These are phyloP conservation scores for Incurvaria masculella DNA, from an alignment of 2,888 invertebrate species.

Conservation along the genomic window DNA sequence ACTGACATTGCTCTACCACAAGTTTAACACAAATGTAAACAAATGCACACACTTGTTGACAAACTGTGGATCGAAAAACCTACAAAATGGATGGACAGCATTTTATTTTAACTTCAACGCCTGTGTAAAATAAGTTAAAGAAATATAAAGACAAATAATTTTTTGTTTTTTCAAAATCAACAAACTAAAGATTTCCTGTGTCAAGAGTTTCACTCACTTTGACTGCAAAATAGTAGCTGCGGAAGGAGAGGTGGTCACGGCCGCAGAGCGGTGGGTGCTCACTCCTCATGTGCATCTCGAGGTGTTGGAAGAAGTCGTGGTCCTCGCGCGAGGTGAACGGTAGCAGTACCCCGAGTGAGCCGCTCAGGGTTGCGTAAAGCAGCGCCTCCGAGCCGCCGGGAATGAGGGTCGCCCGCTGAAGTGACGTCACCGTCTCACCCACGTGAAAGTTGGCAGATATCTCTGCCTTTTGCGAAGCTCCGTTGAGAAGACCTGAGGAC, in stretches of 20 bases:
- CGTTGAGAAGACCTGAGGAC: conserved; percentile 79
- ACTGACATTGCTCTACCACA: conserved; percentile 36
- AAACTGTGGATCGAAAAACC: conserved; percentile 37
- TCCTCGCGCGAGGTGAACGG: conserved; percentile 96
- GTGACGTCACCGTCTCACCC: conserved; percentile 93
- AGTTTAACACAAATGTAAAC: conserved; percentile 41
- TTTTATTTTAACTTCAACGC: too few relatives aligned
- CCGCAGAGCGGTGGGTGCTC: conserved; percentile 97
- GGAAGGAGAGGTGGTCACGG: conserved; percentile 93
- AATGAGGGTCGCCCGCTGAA: conserved; percentile 93
- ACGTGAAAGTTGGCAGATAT: conserved; percentile 91
- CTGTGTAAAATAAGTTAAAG: too few relatives aligned
- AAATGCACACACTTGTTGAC: conserved; percentile 36
- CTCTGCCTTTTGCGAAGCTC: conserved; percentile 97
- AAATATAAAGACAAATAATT: too few relatives aligned
- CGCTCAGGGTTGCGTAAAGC: conserved; percentile 94
- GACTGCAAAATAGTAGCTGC: conserved; percentile 96
- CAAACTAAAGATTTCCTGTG: too few relatives aligned
- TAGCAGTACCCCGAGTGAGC: conserved; percentile 88
- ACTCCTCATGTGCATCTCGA: conserved; percentile 99
- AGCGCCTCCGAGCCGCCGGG: conserved; percentile 97
- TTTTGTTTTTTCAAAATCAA: too few relatives aligned
- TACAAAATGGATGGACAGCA: too few relatives aligned
- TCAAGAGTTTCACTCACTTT: conserved; percentile 59
- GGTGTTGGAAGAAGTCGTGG: conserved; percentile 98